Base-by-base conservation (phyloP, 2,888 invertebrate genomes). In the Orthosia gothica region DNA sequence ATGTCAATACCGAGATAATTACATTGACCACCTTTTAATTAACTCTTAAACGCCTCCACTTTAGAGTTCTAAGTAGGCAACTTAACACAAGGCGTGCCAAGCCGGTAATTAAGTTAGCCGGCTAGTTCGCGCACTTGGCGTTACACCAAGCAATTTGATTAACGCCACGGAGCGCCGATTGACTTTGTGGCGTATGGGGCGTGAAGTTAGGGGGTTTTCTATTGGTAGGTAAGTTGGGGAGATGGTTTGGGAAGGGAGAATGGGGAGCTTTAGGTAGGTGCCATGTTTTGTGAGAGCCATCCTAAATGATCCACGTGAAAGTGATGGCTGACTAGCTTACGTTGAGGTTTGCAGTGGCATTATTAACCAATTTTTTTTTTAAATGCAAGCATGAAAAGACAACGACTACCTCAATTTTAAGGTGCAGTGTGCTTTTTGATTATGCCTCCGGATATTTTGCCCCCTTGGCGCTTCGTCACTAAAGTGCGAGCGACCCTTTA, bases 131-230 rank as follows among this genome's bases (percentile, higher is more conserved):
- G 40, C 40, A 40, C 40, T 40, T 80, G 73, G 55, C 61, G 75
- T 50, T 57, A 76, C 63, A 78, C 64, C 72, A 45, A 74, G 66
- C 76, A 79, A 81, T 76, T 81, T 76, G 74, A 83, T 83, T 81
- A 70, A 52, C 54, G 54, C 70, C 62, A n/a, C 63, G 69, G 32
- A 66, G n/a, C 23, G 20, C 63, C 68, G 59, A 81, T 78, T 81
- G 70, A 76, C 52, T 70, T 62, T 68, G 70, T 23, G 55, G n/a
- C 18, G 58, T 20, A 49, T 26, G 62, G 32, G 49, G 49, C 57
- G 67, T 58, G 57, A 58, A 65, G 32, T 55, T 47, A 4, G 20
- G 15, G 61, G 23, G 13, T 0, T 54, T 13, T 50, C 3, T 61
- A 15, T 47, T 23, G 7, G 23, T 52, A 40, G 20, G 47, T 50